Percentiles rank a stretch among this genome's conserved stretches.
Evolutionary conservation across 2,113 vertebrate species (phyloP).

Genomic region (Collichthys lucidus): DNA sequence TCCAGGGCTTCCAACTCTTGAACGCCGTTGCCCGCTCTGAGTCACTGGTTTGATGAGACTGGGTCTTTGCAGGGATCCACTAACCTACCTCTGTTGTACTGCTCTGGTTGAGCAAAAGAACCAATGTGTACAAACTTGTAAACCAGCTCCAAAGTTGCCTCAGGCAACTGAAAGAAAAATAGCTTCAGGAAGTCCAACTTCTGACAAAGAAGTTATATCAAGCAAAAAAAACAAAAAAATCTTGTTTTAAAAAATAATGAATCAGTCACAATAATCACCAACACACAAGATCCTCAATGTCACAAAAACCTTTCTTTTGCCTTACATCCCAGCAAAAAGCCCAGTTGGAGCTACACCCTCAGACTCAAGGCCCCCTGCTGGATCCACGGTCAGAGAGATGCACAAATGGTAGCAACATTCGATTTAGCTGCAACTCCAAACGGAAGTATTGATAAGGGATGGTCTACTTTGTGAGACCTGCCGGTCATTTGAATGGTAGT

Average conservation of each 20-base stretch:
- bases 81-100: neutral
- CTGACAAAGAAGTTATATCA: neutral
- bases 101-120: neutral
- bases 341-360: conserved; percentile 1
- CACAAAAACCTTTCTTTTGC: neutral
- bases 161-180: neutral
- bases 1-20: conserved; percentile 73
- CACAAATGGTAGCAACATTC: conserved; percentile 24
- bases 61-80: conserved; percentile 4
- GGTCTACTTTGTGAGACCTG: conserved; percentile 49
- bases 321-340: conserved; percentile 26
- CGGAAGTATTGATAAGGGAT: conserved; percentile 51
- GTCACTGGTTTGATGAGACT: conserved; percentile 11
- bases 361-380: neutral
- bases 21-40: conserved; percentile 31
- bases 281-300: conserved; percentile 6
- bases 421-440: conserved; percentile 31
- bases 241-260: neutral
- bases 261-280: neutral
- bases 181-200: neutral
- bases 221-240: neutral
- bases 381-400: conserved; percentile 12
- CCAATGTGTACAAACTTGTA: neutral
- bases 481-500: conserved; percentile 44
- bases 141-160: neutral